Evolutionary conservation across 2,797 vertebrate genomes (phyloP), one percentile per base, ranked within the genome.

Genomic region (Orientallactaga sibirica): DNA sequence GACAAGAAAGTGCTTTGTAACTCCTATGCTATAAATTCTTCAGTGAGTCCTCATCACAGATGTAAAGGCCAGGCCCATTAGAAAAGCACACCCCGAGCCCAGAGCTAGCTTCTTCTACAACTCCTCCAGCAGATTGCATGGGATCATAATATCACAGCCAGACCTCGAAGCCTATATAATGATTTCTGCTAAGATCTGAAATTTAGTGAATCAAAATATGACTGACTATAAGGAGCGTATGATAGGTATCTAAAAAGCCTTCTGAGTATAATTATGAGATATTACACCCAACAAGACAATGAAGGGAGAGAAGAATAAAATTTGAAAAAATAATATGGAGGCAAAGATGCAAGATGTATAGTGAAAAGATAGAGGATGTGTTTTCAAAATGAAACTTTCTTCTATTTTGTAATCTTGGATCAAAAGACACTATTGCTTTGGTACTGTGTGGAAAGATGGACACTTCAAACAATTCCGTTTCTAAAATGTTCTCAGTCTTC

Each of bases 151-250:
- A 86, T 27, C 58, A 90, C 25, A 79, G 3, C n/a, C 67, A 92
- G 62, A 85, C 22, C 87, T 90, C 75, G 73, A 77, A 89, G 33
- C 3, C 14, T 92, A 68, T 9, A 68, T 89, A 62, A 76, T 18
- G 16, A 94, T 62, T 94, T 77, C 88, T 89, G 4, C 82, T 87
- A 43, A 87, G 18, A 71, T 76, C 52, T 75, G 29, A 92, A 95
- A 86, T 93, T 88, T 95, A 88, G 8, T 86, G 41, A 92, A 48
- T 27, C 20, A 61, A 0, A 58, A 67, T 29, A 86, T 22, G 66
- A 6, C 37, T 91, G 14, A 8, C 6, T 93, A 94, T 76, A 94
- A 71, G 81, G 64, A 90, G 4, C 7, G 73, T 12, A 15, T 88
- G 24, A 66, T 75, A 84, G 80, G 82, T 77, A 7, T 85, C 66